phyloP scores from a whole-genome alignment of 2,888 invertebrate genomes.

The Congeria kusceri region DNA sequence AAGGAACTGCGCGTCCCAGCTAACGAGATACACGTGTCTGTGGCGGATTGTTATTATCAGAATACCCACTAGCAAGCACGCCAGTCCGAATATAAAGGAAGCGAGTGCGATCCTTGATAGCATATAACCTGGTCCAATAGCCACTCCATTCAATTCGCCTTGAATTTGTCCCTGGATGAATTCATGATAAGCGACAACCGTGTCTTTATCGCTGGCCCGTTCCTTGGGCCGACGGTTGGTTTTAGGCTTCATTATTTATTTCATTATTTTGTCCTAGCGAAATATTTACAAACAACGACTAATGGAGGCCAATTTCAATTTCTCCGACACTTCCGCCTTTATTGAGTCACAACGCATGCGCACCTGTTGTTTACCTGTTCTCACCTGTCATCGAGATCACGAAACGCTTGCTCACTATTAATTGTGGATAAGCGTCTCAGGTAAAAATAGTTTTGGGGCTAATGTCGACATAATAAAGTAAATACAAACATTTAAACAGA shows the following conservation, averaged over 20 bases:
- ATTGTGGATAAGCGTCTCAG: background rate
- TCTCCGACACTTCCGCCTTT: constrained; percentile 52
- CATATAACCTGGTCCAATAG: constrained; percentile 75
- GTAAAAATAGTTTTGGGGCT: too few species aligned
- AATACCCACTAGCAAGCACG: constrained; percentile 71
- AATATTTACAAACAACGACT: constrained; percentile 18
- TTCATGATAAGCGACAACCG: constrained; percentile 79
- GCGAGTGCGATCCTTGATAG: constrained; percentile 64
- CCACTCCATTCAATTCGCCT: constrained; percentile 74
- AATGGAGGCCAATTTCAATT: constrained; percentile 53
- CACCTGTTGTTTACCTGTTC: constrained; percentile 59
- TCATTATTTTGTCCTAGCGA: constrained; percentile 11
- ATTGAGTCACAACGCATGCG: constrained; percentile 66
- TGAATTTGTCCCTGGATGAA: constrained; percentile 77
- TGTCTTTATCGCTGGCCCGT: constrained; percentile 77
- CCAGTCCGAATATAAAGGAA: constrained; percentile 63
- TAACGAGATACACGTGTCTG: constrained; percentile 78
- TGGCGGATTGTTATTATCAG: constrained; percentile 74
- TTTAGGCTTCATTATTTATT: constrained; percentile 53
- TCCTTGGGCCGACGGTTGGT: constrained; percentile 50
- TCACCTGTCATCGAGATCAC: constrained; percentile 21
- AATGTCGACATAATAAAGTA: too few species aligned
- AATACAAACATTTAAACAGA: too few species aligned
- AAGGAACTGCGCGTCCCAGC: constrained; percentile 77
- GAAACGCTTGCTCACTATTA: background rate